Evolutionary conservation across 2,113 vertebrate species (phyloP).

Genomic region (Xyliphius kryptos): DNA sequence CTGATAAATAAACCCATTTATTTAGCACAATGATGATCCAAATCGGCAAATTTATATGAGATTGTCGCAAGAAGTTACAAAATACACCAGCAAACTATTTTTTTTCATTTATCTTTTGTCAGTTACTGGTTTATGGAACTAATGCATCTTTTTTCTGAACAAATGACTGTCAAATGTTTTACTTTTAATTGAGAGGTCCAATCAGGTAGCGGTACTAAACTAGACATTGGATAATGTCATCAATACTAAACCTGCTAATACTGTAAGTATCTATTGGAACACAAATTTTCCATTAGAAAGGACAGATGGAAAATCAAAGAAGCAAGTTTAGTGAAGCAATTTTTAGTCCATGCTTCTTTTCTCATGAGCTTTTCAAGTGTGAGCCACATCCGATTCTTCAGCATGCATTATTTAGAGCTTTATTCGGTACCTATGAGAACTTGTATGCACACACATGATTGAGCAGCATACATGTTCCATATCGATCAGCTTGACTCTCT

Average conservation of each 20-base stretch:
- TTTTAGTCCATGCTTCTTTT: background rate
- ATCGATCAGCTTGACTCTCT: constrained; percentile 16
- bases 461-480: constrained; percentile 21
- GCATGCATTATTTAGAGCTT: constrained; percentile 23
- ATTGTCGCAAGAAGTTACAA: too few relatives aligned
- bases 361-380: background rate
- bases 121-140: too few relatives aligned
- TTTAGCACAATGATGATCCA: too few relatives aligned
- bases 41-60: too few relatives aligned
- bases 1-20: too few relatives aligned
- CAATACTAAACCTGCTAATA: too few relatives aligned
- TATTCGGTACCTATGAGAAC: constrained; percentile 9
- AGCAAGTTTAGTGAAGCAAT: constrained; percentile 6
- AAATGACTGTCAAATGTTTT: background rate
- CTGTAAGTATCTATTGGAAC: background rate
- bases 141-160: background rate
- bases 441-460: constrained; percentile 7
- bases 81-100: too few relatives aligned
- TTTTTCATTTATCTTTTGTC: too few relatives aligned
- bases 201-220: background rate
- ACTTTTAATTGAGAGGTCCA: background rate
- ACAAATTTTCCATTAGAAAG: background rate
- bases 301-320: background rate
- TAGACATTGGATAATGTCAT: too few relatives aligned
- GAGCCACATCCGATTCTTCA: background rate